A percentile compares a stretch with the other conserved stretches of the same genome.
phyloP scores from a whole-genome alignment of 2,113 vertebrate genomes.

The Periophthalmodon schlosseri region DNA sequence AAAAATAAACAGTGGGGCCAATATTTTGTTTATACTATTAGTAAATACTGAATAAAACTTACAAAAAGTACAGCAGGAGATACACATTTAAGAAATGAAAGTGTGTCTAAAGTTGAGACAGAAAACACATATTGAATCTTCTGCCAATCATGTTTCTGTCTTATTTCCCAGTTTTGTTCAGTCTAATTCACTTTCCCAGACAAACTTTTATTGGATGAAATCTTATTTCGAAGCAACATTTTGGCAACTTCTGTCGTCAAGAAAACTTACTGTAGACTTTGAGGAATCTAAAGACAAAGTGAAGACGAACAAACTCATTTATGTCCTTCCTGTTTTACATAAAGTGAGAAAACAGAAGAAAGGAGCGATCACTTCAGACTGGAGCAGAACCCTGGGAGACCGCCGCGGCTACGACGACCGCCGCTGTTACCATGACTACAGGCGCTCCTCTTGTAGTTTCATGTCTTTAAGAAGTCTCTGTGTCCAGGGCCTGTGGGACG shows the following conservation, averaged over 20 bases:
- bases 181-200: slow-evolving; percentile 32
- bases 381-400: slow-evolving; percentile 59
- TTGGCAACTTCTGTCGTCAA: slow-evolving; percentile 18
- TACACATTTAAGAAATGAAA: slow-evolving; percentile 41
- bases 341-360: slow-evolving; percentile 38
- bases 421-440: slow-evolving; percentile 40
- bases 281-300: slow-evolving; percentile 28
- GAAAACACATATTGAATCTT: slow-evolving; percentile 40
- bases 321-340: slow-evolving; percentile 26
- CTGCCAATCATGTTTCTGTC: slow-evolving; percentile 49
- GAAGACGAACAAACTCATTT: slow-evolving; percentile 34
- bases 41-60: slow-evolving; percentile 25
- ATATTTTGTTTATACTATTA: not conserved
- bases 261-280: slow-evolving; percentile 27
- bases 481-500: slow-evolving; percentile 61
- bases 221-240: slow-evolving; percentile 17
- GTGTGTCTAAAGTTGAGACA: slow-evolving; percentile 46
- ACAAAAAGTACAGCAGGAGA: slow-evolving; percentile 28
- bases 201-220: slow-evolving; percentile 31
- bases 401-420: slow-evolving; percentile 50
- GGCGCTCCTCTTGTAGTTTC: slow-evolving; percentile 34
- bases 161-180: slow-evolving; percentile 25
- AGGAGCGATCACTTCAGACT: slow-evolving; percentile 46
- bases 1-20: not conserved
- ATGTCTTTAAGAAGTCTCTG: slow-evolving; percentile 53